phyloP scores from a whole-genome alignment of 2,797 vertebrate genomes.

The Delichon dasypus region DNA sequence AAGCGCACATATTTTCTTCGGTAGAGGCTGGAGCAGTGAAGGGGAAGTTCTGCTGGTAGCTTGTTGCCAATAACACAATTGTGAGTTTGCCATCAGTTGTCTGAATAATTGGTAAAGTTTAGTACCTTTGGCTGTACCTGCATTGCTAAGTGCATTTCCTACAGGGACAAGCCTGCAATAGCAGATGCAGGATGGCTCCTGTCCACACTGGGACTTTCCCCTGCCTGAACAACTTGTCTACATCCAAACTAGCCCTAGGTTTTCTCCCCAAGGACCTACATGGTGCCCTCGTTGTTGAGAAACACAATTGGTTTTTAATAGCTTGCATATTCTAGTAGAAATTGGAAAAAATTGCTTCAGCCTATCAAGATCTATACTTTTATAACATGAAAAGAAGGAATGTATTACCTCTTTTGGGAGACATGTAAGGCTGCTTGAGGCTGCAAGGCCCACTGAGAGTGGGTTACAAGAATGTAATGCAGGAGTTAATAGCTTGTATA shows the following conservation, averaged over 20 bases:
- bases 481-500: neutral
- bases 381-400: neutral
- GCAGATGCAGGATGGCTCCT: neutral
- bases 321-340: neutral
- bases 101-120: neutral
- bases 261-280: neutral
- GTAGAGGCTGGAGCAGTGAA: neutral
- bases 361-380: neutral
- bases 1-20: neutral
- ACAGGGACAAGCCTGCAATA: neutral
- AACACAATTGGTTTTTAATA: neutral
- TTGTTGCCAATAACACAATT: neutral
- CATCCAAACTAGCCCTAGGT: neutral
- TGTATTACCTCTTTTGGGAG: neutral
- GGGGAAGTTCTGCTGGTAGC: neutral
- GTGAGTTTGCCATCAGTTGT: neutral
- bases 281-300: neutral
- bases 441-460: neutral
- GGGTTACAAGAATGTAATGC: neutral
- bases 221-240: neutral
- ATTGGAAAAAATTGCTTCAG: neutral
- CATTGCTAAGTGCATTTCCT: neutral
- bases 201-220: neutral
- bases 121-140: neutral
- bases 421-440: neutral